These are phyloP conservation scores for Hemibagrus guttatus DNA, from an alignment of 2,797 vertebrate species.

Conservation along the genomic window DNA sequence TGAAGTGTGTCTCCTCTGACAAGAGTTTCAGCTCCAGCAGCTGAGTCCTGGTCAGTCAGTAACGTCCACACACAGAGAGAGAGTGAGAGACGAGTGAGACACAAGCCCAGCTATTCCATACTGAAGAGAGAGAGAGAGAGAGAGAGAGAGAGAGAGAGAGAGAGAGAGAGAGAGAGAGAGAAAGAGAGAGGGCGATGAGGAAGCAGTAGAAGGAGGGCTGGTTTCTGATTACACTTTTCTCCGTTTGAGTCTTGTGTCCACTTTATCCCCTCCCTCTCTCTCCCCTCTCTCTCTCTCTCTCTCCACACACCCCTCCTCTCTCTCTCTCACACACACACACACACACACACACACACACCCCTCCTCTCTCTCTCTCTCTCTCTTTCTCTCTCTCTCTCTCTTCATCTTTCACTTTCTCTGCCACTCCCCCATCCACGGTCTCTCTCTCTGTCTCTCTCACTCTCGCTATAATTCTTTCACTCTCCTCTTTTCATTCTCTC, in stretches of 20 bases:
- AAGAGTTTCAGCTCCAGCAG: not conserved
- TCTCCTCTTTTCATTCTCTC: constrained; percentile 22
- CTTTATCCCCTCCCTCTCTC: constrained; percentile 42
- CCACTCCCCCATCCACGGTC: constrained; percentile 22
- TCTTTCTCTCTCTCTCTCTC: constrained; percentile 4
- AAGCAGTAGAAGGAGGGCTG: constrained; percentile 66
- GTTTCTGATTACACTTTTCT: constrained; percentile 79
- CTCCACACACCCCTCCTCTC: not conserved
- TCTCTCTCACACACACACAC: constrained; percentile 17
- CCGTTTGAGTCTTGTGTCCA: constrained; percentile 63
- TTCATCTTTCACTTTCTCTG: constrained; percentile 12
- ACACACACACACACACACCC: constrained; percentile 5
- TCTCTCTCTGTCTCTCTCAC: not conserved
- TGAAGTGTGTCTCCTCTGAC: not conserved
- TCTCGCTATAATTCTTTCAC: not conserved
- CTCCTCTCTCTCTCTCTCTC: constrained; percentile 31
- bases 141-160: constrained; percentile 56
- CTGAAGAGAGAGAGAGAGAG: constrained; percentile 58
- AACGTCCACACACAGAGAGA: constrained; percentile 20
- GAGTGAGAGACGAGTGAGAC: constrained; percentile 42
- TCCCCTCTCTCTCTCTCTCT: constrained; percentile 27
- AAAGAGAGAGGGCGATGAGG: constrained; percentile 47
- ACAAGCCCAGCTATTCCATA: constrained; percentile 67
- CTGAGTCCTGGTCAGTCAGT: constrained; percentile 7
- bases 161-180: no score